Conservation (phyloP, 2,113 vertebrate genomes). For the Anoura caudifer region DNA sequence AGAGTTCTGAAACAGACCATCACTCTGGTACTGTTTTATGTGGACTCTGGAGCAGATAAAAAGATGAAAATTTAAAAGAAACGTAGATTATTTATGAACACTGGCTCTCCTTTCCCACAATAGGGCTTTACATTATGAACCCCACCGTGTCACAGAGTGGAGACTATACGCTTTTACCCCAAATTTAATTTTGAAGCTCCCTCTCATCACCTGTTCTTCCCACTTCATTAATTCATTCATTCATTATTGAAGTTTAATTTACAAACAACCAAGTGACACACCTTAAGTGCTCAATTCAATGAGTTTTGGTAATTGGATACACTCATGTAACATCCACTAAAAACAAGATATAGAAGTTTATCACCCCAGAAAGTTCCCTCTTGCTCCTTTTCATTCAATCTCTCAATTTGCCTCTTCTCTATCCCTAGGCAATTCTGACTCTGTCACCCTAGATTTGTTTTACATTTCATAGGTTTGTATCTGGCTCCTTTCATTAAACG, state of each 20-base stretch:
- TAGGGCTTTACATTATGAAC: not conserved
- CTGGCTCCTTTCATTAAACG: not conserved
- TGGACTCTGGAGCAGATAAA: not conserved
- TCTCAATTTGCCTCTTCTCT: not conserved
- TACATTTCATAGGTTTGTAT: not conserved
- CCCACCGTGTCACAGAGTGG: not conserved
- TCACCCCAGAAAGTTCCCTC: not conserved
- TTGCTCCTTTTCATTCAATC: not conserved
- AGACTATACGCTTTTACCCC: not conserved
- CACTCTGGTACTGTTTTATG: not conserved
- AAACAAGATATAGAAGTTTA: not conserved
- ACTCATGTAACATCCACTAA: not conserved
- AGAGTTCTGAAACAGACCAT: not conserved
- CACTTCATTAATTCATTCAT: not conserved
- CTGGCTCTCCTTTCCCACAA: not conserved
- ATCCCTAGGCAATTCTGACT: not conserved
- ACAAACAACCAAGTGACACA: not conserved
- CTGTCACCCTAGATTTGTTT: not conserved
- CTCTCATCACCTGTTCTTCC: not conserved
- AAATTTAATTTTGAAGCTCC: not conserved
- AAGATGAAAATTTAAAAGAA: not conserved
- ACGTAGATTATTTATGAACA: not conserved
- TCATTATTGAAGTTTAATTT: not conserved
- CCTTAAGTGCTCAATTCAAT: not conserved
- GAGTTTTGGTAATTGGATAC: not conserved